Evolutionary conservation across 2,888 invertebrate species (phyloP), one percentile per base, ranked within the genome.

Genomic region (Cheilosia soror): DNA sequence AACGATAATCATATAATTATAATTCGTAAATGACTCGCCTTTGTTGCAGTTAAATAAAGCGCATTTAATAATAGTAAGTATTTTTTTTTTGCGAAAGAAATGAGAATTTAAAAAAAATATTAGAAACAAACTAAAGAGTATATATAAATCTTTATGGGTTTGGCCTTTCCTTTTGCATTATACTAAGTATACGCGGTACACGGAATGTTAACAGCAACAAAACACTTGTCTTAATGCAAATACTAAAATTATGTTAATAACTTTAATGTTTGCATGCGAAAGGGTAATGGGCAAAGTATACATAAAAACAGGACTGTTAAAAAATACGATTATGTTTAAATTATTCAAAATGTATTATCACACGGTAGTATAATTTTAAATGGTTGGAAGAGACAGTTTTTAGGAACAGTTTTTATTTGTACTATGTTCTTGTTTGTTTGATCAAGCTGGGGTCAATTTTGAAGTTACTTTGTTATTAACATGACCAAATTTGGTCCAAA

Each of bases 1-100:
- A 71, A 55, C 60, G 42, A 85, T 81, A 85, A 85, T 85, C 71
- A 63, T 73, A 77, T 77, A 81, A 81, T 85, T 81, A 81, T 81
- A 72, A 85, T 77, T 85, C 55, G 51, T 58, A 85, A 85, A 81
- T 68, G 81, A 81, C 76, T 63, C 73, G 66, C 68, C 62, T 85
- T 81, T 85, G 81, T 77, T 71, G 57, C 11, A 58, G 49, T 65
- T 57, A 81, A 85, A 76, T 80, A 85, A 71, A 71, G 84, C 71
- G 13, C 84, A 85, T 80, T 71, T 76, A 85, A 80, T 69, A 76
- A 75, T 53, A 75, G 73, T 47, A 11, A 37, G 66, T 29, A 57
- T 62, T 68, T 47, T 63, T 62, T 1, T 29, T 55, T 13, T 13
- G 13, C 44, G 49, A 69, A 55, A 71, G 20, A 71, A 65, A 76